Evolutionary conservation across 2,113 vertebrate genomes (phyloP).

Genomic region (Natator depressus): DNA sequence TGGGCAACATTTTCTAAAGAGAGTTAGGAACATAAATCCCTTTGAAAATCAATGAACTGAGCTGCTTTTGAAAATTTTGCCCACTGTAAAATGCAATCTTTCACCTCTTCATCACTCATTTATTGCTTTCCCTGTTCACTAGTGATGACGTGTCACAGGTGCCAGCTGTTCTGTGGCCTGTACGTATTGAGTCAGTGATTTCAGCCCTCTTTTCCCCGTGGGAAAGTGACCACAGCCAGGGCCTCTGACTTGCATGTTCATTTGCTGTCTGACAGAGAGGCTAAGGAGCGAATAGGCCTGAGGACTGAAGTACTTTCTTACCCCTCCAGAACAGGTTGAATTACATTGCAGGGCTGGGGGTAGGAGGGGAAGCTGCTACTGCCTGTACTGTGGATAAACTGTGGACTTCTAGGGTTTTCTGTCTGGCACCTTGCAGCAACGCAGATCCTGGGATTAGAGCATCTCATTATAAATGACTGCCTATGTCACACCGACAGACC

Average conservation of each 20-base stretch:
- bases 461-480: not conserved
- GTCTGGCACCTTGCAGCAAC: not conserved
- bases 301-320: not conserved
- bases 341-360: not conserved
- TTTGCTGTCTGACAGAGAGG: not conserved
- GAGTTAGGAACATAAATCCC: not conserved
- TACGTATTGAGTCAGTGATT: not conserved
- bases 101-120: not conserved
- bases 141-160: not conserved
- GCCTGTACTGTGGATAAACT: not conserved
- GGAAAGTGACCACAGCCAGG: not conserved
- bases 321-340: not conserved
- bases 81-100: not conserved
- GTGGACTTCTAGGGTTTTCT: not conserved
- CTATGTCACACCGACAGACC: not conserved
- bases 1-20: not conserved
- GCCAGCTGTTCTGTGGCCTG: not conserved
- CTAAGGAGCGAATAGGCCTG: not conserved
- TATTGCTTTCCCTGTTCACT: not conserved
- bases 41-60: not conserved
- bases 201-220: not conserved
- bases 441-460: not conserved
- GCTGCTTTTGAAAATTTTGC: not conserved
- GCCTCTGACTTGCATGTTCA: not conserved
- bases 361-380: not conserved